Base-by-base conservation (phyloP, 2,797 vertebrate species). In the Atherinosoma microstoma region DNA sequence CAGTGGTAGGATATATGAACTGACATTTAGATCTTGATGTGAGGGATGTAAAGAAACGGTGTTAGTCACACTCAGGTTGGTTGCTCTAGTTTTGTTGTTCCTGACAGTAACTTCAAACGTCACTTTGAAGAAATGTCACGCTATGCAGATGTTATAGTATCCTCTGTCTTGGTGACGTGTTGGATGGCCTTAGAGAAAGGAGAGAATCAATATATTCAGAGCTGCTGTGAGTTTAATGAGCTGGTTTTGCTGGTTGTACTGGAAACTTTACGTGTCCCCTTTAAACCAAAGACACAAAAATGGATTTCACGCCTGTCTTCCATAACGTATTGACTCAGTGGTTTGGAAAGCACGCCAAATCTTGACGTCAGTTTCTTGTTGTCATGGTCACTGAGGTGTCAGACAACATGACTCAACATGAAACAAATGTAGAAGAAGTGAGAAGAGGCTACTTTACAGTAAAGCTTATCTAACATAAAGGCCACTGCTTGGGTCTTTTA, bases 171-270 rank as follows among this genome's bases (percentile, higher is more conserved):
- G 58, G 35, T 40, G 20, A 58, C 47, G 30, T 1, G 6, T 4
- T 47, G 7, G 47, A 6, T 32, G 35, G 30, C 42, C 30, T 29
- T 42, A 53, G 62, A 58, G 24, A 59, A 59, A 58, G 29, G 6
- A 62, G n/a, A 35, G 18, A 36, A 64, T 60, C 16, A 18, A 40
- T 58, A 57, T 34, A 20, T 61, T 66, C 20, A 15, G 12, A 57
- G 12, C 22, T 42, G 67, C 16, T 57, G 38, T 56, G 51, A 56
- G 58, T 68, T 79, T 42, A 59, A 71, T 58, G 67, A 70, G 83
- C 87, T 83, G 80, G 84, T 91, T 89, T 58, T 66, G 60, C 89
- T 78, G 69, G 85, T 79, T 75, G 32, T 61, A 70, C 86, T 67
- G 38, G 82, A 84, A 86, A 77, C 75, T 40, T 24, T 42, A 24